Conservation (phyloP, 2,113 vertebrate genomes). For the Vulpes vulpes region DNA sequence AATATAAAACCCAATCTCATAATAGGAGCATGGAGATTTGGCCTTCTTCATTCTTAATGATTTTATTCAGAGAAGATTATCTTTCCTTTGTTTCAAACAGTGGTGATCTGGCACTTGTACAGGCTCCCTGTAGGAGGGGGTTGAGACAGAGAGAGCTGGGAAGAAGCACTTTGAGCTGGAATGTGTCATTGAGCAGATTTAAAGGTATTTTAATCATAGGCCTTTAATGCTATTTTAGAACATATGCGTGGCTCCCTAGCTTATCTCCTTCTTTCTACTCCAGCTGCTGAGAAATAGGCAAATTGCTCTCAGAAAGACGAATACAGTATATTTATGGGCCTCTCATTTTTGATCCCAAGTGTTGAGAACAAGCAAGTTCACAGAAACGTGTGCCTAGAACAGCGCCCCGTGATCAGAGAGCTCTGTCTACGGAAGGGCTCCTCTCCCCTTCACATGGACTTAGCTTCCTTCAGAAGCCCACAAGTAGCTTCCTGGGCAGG, state of each 20-base stretch:
- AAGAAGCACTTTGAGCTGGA: constrained; percentile 68
- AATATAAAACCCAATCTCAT: not conserved
- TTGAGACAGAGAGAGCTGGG: not conserved
- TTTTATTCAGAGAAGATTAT: not conserved
- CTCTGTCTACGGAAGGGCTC: not conserved
- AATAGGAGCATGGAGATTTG: not conserved
- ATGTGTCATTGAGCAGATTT: constrained; percentile 65
- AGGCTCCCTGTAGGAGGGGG: not conserved
- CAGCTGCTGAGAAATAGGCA: constrained; percentile 56
- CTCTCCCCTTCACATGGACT: not conserved
- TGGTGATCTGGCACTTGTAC: not conserved
- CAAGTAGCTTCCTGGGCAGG: constrained; percentile 42
- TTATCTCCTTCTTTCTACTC: not conserved
- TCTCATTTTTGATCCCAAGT: constrained; percentile 43
- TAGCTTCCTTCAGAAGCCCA: not conserved
- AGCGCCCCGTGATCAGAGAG: constrained; percentile 51
- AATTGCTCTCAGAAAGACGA: constrained; percentile 38
- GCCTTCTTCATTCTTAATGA: constrained; percentile 37
- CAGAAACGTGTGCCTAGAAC: constrained; percentile 57
- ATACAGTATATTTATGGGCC: not conserved
- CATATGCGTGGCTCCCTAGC: not conserved
- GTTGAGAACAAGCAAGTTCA: constrained; percentile 47
- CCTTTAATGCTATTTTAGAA: constrained; percentile 72
- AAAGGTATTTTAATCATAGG: constrained; percentile 79
- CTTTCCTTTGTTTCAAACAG: constrained; percentile 60